Evolutionary conservation across 2,113 vertebrate species (phyloP).

Genomic region (Marmota monax): DNA sequence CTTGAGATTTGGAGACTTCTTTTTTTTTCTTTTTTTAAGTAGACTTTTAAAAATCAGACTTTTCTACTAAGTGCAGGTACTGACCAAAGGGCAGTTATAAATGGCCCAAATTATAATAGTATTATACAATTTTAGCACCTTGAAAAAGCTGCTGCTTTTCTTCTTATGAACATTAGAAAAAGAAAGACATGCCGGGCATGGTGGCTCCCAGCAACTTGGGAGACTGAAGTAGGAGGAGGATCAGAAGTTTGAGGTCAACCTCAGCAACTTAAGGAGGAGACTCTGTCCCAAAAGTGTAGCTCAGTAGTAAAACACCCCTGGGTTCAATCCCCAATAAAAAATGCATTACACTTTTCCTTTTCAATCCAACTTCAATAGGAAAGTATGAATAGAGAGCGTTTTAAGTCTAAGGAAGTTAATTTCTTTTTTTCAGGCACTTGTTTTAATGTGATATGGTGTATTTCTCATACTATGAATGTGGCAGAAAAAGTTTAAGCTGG

Average conservation of each 20-base stretch:
- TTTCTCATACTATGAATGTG: neutral
- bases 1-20: neutral
- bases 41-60: neutral
- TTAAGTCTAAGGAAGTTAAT: neutral
- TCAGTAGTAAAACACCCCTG: no score
- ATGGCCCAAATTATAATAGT: neutral
- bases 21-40: neutral
- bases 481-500: neutral
- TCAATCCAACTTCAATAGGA: neutral
- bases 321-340: no score
- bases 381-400: neutral
- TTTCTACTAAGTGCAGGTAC: neutral
- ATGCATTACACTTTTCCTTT: neutral
- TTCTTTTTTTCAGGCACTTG: neutral
- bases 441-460: neutral
- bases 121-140: neutral
- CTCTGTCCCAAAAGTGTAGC: no score
- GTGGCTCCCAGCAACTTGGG: no score
- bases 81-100: neutral
- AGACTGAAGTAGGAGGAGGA: no score
- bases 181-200: neutral
- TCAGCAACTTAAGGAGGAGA: no score
- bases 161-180: constrained; percentile 23
- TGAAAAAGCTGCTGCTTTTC: neutral
- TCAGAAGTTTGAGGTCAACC: no score